Percentiles rank a stretch among this genome's conserved stretches.
phyloP scores from a whole-genome alignment of 1,140 invertebrate species.

The Caenorhabditis brenneri region DNA sequence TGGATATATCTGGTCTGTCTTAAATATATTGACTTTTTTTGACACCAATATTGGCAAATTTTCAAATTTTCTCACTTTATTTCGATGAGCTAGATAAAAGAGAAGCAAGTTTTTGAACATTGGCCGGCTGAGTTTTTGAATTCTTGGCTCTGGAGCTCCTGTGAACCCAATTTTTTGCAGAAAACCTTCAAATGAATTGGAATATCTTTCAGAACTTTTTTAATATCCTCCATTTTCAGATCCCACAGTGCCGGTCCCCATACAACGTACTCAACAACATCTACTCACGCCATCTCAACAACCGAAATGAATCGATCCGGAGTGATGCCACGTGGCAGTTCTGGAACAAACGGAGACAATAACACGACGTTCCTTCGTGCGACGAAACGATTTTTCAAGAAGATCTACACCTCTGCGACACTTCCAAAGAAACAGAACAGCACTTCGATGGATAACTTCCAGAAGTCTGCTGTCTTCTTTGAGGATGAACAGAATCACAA shows the following conservation, averaged over 20 bases:
- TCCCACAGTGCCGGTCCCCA: constrained; percentile 44
- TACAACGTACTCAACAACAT: constrained; percentile 36
- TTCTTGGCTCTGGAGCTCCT: no score
- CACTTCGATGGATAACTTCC: constrained; percentile 41
- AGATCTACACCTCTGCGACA: constrained; percentile 51
- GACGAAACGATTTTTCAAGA: constrained; percentile 49
- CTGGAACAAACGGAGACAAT: neutral
- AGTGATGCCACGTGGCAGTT: constrained; percentile 24
- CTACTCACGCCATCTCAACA: constrained; percentile 27
- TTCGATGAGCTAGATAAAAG: no score
- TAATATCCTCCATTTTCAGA: neutral
- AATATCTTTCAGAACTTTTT: neutral
- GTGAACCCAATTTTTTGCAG: no score
- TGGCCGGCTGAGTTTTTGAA: no score
- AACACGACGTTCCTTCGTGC: constrained; percentile 44
- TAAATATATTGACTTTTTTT: no score
- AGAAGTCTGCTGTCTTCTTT: constrained; percentile 5
- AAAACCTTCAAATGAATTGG: neutral
- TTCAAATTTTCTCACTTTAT: neutral
- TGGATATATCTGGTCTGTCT: no score
- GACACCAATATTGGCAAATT: no score
- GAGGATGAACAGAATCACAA: neutral
- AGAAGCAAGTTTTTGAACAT: no score
- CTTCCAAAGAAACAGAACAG: constrained; percentile 45
- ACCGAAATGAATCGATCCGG: constrained; percentile 45